A percentile compares a stretch with the other conserved stretches of the same genome.
Conservation (phyloP, 2,797 vertebrate species). For the Phrynocephalus forsythii region DNA sequence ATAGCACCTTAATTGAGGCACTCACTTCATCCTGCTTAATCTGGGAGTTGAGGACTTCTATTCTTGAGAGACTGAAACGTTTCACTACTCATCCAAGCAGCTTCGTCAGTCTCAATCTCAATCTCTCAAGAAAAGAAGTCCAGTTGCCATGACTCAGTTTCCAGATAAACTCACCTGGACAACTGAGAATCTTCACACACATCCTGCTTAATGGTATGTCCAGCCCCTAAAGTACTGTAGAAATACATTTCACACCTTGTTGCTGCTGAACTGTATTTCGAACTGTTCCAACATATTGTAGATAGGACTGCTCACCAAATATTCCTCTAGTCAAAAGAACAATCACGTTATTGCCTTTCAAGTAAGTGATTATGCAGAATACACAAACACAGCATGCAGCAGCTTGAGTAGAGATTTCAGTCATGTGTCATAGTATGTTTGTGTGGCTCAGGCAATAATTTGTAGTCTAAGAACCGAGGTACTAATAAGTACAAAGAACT, state of each 20-base stretch:
- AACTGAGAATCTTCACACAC: no score
- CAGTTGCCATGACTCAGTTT: no score
- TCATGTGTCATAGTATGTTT: background rate
- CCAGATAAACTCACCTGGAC: no score
- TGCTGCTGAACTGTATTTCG: background rate
- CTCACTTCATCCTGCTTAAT: background rate
- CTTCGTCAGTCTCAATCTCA: no score
- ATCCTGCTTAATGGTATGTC: background rate
- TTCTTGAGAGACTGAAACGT: no score
- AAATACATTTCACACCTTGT: background rate
- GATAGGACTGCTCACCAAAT: background rate
- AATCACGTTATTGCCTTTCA: background rate
- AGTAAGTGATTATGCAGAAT: background rate
- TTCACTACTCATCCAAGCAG: no score
- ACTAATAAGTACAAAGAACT: background rate
- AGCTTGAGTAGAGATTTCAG: background rate
- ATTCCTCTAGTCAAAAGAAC: slow-evolving; percentile 1
- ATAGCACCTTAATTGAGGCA: background rate
- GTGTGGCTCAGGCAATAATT: background rate
- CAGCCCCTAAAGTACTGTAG: background rate
- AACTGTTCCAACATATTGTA: background rate
- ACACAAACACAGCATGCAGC: background rate
- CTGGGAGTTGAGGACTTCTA: no score
- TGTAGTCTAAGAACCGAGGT: background rate
- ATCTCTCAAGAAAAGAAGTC: no score